Evolutionary conservation across 2,113 vertebrate species (phyloP), one percentile per base, ranked within the genome.

Genomic region (Eudorcas thomsonii): DNA sequence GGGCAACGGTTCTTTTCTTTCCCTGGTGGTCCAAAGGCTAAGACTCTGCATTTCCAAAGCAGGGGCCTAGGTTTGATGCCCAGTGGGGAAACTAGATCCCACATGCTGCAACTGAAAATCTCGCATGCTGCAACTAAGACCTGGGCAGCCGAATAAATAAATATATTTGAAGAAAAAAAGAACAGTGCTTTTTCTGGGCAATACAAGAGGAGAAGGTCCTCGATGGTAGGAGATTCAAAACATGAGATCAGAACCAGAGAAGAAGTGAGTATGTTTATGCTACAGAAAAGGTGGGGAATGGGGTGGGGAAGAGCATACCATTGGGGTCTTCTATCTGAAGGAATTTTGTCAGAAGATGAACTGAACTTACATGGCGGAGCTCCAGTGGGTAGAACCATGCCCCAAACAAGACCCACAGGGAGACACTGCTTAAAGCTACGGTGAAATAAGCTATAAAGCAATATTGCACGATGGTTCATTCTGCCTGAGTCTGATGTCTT

Each of bases 391-490:
- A 50, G 86, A 57, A 39, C 5, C 28, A n/a, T 6, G 12, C 2
- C 15, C 78, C 17, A 5, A 6, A n/a, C 16, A 23, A 71, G 15
- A 62, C 36, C 12, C 54, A 48, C 3, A 5, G 50, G 28, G 30
- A 94, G 67, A 43, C 23, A 15, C 2, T 4, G 21, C 5, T 55
- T 23, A 26, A 74, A 11, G 9, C 28, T 11, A 13, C 4, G 2
- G 16, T 45, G 43, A 28, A 57, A 50, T 5, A 17, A n/a, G 48
- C 9, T n/a, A 4, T 1, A 26, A 39, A 36, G 45, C 25, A 8
- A 4, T 6, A 33, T 0, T 0, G 33, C 36, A 2, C 0, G 2
- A 21, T 4, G 12, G 23, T 21, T 30, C 33, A 60, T 26, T 36
- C 5, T 59, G 52, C 50, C 26, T 28, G 43, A 55, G 15, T 62